phyloP scores from a whole-genome alignment of 1,140 invertebrate species.

The Meloidogyne exigua region DNA sequence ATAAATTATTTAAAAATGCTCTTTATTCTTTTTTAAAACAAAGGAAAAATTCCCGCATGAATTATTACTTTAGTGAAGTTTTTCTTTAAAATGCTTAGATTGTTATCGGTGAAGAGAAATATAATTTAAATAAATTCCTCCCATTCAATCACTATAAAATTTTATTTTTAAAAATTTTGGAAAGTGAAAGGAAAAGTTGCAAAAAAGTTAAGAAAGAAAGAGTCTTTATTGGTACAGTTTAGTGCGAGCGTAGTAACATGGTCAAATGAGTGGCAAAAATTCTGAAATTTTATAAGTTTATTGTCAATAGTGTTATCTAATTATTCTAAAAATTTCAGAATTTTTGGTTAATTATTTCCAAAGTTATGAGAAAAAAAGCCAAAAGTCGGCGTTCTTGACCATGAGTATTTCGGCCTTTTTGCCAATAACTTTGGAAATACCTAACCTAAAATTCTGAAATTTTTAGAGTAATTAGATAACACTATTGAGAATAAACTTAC shows the following conservation, averaged over 20 bases:
- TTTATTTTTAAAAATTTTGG: background rate
- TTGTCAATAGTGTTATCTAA: background rate
- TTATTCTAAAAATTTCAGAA: background rate
- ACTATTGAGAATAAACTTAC: too few species aligned
- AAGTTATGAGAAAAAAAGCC: background rate
- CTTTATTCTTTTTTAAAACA: background rate
- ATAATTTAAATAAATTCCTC: background rate
- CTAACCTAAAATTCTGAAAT: too few species aligned
- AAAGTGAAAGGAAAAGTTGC: background rate
- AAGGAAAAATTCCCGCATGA: background rate
- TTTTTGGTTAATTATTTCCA: background rate
- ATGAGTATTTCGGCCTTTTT: background rate
- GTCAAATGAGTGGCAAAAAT: background rate
- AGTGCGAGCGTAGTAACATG: background rate
- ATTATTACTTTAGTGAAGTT: background rate
- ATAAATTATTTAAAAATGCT: background rate
- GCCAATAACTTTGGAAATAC: too few species aligned
- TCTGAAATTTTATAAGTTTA: background rate
- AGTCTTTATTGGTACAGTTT: background rate
- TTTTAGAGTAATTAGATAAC: too few species aligned
- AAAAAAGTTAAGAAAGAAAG: background rate
- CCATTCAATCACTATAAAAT: background rate
- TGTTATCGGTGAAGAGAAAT: background rate
- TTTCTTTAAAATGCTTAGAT: background rate
- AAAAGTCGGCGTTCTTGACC: background rate